These are phyloP conservation scores for Columba janthina DNA, from an alignment of 2,113 vertebrate species.

Conservation along the genomic window DNA sequence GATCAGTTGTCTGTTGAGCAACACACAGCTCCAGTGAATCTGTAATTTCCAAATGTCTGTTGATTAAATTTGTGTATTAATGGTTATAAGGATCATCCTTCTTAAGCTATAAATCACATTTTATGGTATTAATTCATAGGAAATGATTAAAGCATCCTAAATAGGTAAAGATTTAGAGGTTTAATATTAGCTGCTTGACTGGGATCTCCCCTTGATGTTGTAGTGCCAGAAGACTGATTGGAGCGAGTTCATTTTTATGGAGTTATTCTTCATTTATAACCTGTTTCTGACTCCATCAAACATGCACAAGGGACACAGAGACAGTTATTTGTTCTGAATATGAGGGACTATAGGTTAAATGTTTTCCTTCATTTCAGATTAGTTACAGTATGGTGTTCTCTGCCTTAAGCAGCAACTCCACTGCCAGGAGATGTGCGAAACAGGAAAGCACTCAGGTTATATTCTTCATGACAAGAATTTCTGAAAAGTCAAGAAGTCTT, in stretches of 20 bases:
- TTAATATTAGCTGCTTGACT: slow-evolving; percentile 63
- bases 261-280: slow-evolving; percentile 51
- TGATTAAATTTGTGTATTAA: slow-evolving; percentile 65
- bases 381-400: not conserved
- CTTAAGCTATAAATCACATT: slow-evolving; percentile 48
- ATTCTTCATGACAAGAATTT: not conserved
- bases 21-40: not conserved
- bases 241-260: slow-evolving; percentile 30
- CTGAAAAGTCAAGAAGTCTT: not conserved
- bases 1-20: not conserved
- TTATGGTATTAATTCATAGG: slow-evolving; percentile 59
- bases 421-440: not conserved
- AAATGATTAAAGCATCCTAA: slow-evolving; percentile 53
- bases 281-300: slow-evolving; percentile 9
- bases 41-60: slow-evolving; percentile 48
- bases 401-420: not conserved
- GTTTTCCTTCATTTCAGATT: slow-evolving; percentile 31
- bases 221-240: slow-evolving; percentile 25
- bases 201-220: slow-evolving; percentile 20
- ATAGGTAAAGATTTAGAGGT: slow-evolving; percentile 59
- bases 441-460: not conserved
- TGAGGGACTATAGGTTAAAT: not conserved
- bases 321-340: slow-evolving; percentile 18
- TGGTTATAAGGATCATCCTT: slow-evolving; percentile 57
- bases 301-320: not conserved